These are phyloP conservation scores for Phoebastria nigripes DNA, from an alignment of 2,797 vertebrate genomes.

Conservation along the genomic window DNA sequence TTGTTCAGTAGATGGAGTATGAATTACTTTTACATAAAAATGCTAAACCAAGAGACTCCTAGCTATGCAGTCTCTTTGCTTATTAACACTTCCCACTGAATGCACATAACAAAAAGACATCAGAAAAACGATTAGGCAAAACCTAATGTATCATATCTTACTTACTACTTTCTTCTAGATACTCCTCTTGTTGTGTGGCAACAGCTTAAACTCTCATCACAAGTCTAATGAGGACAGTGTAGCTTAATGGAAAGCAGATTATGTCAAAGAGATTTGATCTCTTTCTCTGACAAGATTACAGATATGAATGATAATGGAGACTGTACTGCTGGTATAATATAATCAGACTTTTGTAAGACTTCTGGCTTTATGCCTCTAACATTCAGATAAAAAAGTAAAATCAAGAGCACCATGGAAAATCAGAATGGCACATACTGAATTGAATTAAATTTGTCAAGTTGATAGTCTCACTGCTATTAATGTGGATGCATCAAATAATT, in stretches of 20 bases:
- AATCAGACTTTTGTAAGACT: not conserved
- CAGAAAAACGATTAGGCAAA: not conserved
- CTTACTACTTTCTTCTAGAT: not conserved
- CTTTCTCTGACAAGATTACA: slow-evolving; percentile 7
- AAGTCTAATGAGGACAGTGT: not conserved
- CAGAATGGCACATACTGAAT: not conserved
- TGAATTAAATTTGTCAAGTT: not conserved
- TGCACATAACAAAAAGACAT: not conserved
- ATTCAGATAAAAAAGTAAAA: not conserved
- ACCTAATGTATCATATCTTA: fast-evolving
- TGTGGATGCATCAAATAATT: not conserved
- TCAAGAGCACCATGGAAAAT: not conserved
- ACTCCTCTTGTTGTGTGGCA: not conserved
- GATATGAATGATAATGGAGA: not conserved
- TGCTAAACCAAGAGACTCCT: not conserved
- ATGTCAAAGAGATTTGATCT: slow-evolving; percentile 1
- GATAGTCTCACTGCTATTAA: not conserved
- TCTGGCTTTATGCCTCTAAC: not conserved
- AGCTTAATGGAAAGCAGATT: slow-evolving; percentile 16
- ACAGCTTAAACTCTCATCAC: not conserved
- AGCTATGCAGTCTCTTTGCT: not conserved
- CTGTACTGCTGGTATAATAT: not conserved
- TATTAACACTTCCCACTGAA: not conserved
- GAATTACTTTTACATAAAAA: not conserved
- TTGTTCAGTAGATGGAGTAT: not conserved